These are phyloP conservation scores for Silurus meridionalis DNA, from an alignment of 2,113 vertebrate species.

Conservation along the genomic window DNA sequence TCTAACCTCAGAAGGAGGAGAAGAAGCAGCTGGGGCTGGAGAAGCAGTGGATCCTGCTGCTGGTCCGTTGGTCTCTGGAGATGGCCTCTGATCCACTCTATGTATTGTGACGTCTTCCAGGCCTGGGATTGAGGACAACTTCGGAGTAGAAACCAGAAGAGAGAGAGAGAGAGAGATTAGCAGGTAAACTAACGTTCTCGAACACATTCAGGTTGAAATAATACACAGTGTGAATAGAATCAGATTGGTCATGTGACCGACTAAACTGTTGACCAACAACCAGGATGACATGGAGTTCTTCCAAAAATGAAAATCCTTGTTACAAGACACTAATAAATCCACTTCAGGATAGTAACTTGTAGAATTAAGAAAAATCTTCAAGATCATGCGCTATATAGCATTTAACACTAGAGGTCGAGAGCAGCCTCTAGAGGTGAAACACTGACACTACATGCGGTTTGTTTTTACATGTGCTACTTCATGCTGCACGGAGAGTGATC, in stretches of 20 bases:
- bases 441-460: too few relatives aligned
- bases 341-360: too few relatives aligned
- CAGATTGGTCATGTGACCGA: not conserved
- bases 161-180: not conserved
- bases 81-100: slow-evolving; percentile 63
- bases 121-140: slow-evolving; percentile 96
- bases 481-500: too few relatives aligned
- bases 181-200: too few relatives aligned
- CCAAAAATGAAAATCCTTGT: too few relatives aligned
- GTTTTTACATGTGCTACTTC: too few relatives aligned
- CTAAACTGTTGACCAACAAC: not conserved
- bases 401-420: too few relatives aligned
- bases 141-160: slow-evolving; percentile 41
- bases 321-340: too few relatives aligned
- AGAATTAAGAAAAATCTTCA: too few relatives aligned
- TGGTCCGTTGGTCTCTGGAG: slow-evolving; percentile 72
- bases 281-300: too few relatives aligned
- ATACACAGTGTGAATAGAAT: not conserved
- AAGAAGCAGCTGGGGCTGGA: slow-evolving; percentile 39
- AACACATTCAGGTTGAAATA: not conserved
- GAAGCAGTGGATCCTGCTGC: slow-evolving; percentile 49
- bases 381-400: too few relatives aligned
- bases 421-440: too few relatives aligned
- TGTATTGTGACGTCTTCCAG: slow-evolving; percentile 89
- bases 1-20: slow-evolving; percentile 62